Evolutionary conservation across 1,140 invertebrate genomes (phyloP).

Genomic region (Hestina assimilis): DNA sequence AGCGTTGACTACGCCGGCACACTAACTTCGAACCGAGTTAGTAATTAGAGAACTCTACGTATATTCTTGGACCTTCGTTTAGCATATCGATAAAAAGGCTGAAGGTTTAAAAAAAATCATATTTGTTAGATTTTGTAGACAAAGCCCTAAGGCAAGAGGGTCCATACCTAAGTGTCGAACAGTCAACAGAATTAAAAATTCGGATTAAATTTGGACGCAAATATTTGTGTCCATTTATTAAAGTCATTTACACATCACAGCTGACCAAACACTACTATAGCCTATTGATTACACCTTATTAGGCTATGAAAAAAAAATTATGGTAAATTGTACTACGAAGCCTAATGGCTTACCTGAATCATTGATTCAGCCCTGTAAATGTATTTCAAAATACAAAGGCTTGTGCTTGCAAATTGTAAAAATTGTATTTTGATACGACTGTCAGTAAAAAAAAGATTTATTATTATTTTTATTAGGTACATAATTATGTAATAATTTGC

Average conservation of each 20-base stretch:
- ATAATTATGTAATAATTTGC: too few species aligned
- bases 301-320: background rate
- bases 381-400: background rate
- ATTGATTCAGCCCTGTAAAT: background rate
- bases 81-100: too few species aligned
- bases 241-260: background rate
- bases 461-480: too few species aligned
- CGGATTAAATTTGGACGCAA: too few species aligned
- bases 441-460: background rate
- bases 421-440: background rate
- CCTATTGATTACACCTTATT: background rate
- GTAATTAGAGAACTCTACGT: background rate
- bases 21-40: background rate
- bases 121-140: background rate
- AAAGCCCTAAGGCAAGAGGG: background rate
- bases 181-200: background rate
- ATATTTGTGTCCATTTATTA: too few species aligned
- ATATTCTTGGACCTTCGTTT: too few species aligned
- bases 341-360: too few species aligned
- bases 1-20: slow-evolving; percentile 2
- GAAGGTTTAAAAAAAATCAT: too few species aligned
- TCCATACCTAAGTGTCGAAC: background rate
- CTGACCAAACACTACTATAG: background rate
- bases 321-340: background rate
- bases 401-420: background rate